Evolutionary conservation across 2,113 vertebrate species (phyloP).

Genomic region (Crotalus helleri): DNA sequence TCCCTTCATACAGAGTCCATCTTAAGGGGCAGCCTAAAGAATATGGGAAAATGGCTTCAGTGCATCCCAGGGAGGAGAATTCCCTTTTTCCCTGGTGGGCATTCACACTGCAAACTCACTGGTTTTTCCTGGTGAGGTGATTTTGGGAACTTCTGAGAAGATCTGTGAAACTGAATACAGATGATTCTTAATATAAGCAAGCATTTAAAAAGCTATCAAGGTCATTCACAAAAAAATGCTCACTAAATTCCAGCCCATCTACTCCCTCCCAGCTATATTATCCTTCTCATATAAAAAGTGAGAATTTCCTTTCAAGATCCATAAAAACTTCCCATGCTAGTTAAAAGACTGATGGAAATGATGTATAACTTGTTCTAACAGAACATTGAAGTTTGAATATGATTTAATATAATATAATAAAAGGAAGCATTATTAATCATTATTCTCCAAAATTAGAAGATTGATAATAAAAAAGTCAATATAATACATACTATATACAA

Average conservation of each 20-base stretch:
- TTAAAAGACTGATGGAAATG: neutral
- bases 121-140: neutral
- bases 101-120: neutral
- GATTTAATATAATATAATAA: neutral
- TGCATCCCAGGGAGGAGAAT: no score
- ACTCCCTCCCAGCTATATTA: neutral
- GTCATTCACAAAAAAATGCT: neutral
- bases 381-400: neutral
- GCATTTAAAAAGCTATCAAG: neutral
- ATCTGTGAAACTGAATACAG: conserved; percentile 23
- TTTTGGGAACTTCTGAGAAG: neutral
- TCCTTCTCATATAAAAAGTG: neutral
- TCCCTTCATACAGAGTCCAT: neutral
- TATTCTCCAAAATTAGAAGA: neutral
- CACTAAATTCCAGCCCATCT: neutral
- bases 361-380: neutral
- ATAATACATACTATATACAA: conserved; percentile 15
- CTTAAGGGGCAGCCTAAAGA: neutral
- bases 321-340: neutral
- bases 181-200: neutral
- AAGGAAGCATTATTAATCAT: neutral
- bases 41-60: neutral
- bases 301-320: neutral
- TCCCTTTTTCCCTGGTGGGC: no score
- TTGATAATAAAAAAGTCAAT: neutral